Evolutionary conservation across 2,113 vertebrate species (phyloP), one percentile per base, ranked within the genome.

Genomic region (Rostratula benghalensis): DNA sequence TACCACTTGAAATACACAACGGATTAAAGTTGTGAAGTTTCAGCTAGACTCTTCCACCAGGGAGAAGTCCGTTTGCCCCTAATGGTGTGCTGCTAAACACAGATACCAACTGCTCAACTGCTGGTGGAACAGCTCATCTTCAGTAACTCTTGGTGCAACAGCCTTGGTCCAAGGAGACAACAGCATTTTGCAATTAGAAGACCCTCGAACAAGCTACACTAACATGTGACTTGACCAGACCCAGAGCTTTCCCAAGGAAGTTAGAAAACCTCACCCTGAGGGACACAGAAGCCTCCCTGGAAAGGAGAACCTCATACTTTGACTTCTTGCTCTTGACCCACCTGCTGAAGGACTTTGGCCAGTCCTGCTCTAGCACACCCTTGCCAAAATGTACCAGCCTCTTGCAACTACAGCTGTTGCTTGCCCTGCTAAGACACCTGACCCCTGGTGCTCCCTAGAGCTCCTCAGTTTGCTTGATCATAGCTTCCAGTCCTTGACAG

Each of bases 41-140:
- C 60, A 67, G 10, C 51, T 31, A 33, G 60, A 19, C 35, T 31
- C 30, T 57, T 50, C 59, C 37, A 23, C 30, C 0, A 0, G 41
- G 30, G 56, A 64, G 85, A 73, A 43, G n/a, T n/a, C n/a, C 48
- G 23, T 48, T 41, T 56, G 31, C 35, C 51, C 68, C 51, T 31
- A 9, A 27, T 15, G 60, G 31, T 30, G 56, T 39, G 28, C 39
- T 63, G 28, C 65, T 37, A 3, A 78, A 73, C 46, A 60, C 20
- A 13, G 48, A 63, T 15, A 6, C 41, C 0, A 0, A n/a, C 41
- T n/a, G 43, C 88, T 37, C 33, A 64, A 17, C 19, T 1, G 1
- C 82, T 37, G 37, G 48, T 35, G 41, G 15, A 59, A 51, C 43
- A 39, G 60, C 28, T 60, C 27, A 39, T 65, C 46, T 46, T 46